Evolutionary conservation across 2,797 vertebrate species (phyloP).

Genomic region (Tangara arthus): DNA sequence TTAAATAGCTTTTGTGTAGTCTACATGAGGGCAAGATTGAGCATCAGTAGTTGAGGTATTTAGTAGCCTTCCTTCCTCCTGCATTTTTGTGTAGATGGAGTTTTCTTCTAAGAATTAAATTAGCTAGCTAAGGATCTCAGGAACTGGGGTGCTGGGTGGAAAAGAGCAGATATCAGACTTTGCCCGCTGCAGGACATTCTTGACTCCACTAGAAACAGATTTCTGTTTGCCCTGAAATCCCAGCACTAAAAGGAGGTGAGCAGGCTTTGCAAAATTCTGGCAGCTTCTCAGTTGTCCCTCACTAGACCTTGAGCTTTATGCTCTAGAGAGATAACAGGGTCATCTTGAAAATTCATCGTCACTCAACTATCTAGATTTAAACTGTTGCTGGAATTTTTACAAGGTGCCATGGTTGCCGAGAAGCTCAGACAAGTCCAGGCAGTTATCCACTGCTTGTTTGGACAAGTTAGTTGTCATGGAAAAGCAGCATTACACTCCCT

Average conservation of each 20-base stretch:
- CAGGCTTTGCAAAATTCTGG: background rate
- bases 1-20: background rate
- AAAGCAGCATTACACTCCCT: background rate
- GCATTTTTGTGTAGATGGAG: background rate
- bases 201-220: background rate
- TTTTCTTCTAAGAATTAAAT: background rate
- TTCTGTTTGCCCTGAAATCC: background rate
- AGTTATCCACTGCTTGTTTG: conserved; percentile 27
- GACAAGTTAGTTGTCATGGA: conserved; percentile 57
- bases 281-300: background rate
- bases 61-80: background rate
- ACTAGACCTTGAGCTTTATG: conserved; percentile 11
- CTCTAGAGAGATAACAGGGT: background rate
- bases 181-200: background rate
- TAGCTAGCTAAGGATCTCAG: background rate
- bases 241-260: background rate
- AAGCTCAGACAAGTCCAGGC: conserved; percentile 43
- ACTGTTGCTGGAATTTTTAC: conserved; percentile 23
- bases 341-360: background rate
- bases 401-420: background rate
- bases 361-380: background rate
- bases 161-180: background rate
- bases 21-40: background rate
- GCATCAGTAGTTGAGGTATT: background rate
- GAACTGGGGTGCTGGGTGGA: background rate